Conservation (phyloP, 2,113 vertebrate species). For the Phoenicopterus ruber region DNA sequence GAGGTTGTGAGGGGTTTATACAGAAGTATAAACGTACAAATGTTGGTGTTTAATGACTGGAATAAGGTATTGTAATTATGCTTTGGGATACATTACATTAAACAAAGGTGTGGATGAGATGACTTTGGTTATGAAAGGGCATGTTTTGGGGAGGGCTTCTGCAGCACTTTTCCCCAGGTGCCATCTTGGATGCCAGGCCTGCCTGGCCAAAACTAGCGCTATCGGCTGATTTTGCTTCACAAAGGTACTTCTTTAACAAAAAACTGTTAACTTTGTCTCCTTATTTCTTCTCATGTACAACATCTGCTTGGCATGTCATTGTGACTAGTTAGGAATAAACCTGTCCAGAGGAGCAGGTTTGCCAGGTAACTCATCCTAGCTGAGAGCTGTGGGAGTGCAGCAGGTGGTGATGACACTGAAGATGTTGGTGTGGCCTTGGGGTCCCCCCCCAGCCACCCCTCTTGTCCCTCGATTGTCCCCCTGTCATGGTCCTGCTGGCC, state of each 20-base stretch:
- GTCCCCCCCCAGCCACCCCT: accelerated
- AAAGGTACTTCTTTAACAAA: not conserved
- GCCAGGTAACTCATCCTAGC: not conserved
- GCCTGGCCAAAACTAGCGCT: not conserved
- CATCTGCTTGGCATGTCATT: not conserved
- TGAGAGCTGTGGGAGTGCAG: not conserved
- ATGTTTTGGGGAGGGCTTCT: not conserved
- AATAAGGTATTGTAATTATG: not conserved
- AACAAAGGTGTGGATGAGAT: not conserved
- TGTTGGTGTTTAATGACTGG: not conserved
- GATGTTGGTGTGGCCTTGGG: not conserved
- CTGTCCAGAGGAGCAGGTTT: not conserved
- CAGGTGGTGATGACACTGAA: not conserved
- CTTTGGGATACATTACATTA: not conserved
- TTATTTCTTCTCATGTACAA: not conserved
- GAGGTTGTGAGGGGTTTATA: not conserved
- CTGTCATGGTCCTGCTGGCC: not conserved
- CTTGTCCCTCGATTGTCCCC: not conserved
- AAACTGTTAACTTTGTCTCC: not conserved
- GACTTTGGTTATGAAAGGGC: not conserved
- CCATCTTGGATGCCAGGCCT: not conserved
- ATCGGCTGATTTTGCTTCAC: not conserved
- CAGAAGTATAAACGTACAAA: not conserved
- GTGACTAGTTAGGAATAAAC: not conserved
- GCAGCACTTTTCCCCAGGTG: not conserved